Evolutionary conservation across 1,140 invertebrate genomes (phyloP), one percentile per base, ranked within the genome.

Genomic region (Chelonus insularis): DNA sequence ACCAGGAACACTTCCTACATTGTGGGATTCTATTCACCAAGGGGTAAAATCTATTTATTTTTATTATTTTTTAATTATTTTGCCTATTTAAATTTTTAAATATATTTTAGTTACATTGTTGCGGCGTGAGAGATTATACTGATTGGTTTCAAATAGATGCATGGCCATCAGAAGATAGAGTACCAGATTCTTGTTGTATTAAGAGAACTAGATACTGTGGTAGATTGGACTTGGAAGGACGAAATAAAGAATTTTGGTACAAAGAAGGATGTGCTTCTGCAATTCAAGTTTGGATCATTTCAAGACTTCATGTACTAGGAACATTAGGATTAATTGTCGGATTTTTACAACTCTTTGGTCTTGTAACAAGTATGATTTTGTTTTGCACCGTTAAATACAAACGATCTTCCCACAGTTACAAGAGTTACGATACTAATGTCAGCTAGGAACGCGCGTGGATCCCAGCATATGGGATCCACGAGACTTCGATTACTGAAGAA

Each of bases 131-230:
- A 39, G 87, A 87, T 25, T 91, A 91, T 70, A 87, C 87, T 52
- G 92, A 95, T 72, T 95, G 92, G 92, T 92, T 88, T 75, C 84
- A 89, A 66, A 89, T 92, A n/a, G 82, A 86, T 21, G 89, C 90
- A 0, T 93, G 91, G 91, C 88, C 88, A 1, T 81, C 84, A 14
- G 84, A 89, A 60, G 84, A 87, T 56, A 86, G 85, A 67, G 91
- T 94, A 0, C 92, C 92, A 1, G 87, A 89, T 63, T 92, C 91
- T 0, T 95, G 93, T 72, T 95, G 93, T 72, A 71, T 86, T n/a
- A 77, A 82, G 21, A 76, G 77, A 29, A 84, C 82, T 63, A 78
- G 80, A 18, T 80, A 80, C 21, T 81, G 80, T 43, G 80, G 80
- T 23, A 68, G 74, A 1, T 63, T 74, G 2, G 71, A 76, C 39